Evolutionary conservation across 2,797 vertebrate genomes (phyloP), one percentile per base, ranked within the genome.

Genomic region (Phylloscopus collybita): DNA sequence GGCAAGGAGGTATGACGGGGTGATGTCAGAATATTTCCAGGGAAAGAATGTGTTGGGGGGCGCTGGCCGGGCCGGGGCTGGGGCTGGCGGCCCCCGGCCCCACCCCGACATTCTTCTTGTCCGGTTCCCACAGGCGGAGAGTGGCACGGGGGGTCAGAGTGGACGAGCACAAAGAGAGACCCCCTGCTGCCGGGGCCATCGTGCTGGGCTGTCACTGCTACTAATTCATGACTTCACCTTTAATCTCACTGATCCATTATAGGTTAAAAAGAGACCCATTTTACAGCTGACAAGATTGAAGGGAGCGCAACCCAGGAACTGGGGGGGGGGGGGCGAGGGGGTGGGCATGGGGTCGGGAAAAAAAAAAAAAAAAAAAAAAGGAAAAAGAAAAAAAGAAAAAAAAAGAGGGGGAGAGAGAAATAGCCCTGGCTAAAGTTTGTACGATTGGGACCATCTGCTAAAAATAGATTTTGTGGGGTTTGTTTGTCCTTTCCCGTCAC

Each of bases 141-240:
- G 97, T 97, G 97, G 98, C 97, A 90, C 92, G 50, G 97, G 97
- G 97, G 98, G 98, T 98, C 98, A 98, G 97, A 98, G 97, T 94
- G 96, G 95, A 97, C 95, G 97, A 98, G 97, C 96, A 97, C 97
- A 98, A 97, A 97, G 97, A 96, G 95, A 92, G 97, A 96, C 96
- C 96, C 97, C 98, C 97, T 94, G 97, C 97, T 92, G 97, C 92
- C 60, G 94, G 70, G 96, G 96, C 97, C 97, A 93, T 93, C 97
- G 96, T 96, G 97, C 98, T 96, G 96, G 92, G 97, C 97, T 97
- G 98, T 98, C 98, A 98, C 98, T 97, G 96, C 97, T 93, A 88
- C 97, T 97, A 96, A 97, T 98, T 98, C 98, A 97, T 95, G 97
- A 96, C 97, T 97, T 97, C 97, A 98, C 97, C 98, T 98, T 98